These are phyloP conservation scores for Tylochromis polylepis DNA, from an alignment of 2,113 vertebrate species.

Conservation along the genomic window DNA sequence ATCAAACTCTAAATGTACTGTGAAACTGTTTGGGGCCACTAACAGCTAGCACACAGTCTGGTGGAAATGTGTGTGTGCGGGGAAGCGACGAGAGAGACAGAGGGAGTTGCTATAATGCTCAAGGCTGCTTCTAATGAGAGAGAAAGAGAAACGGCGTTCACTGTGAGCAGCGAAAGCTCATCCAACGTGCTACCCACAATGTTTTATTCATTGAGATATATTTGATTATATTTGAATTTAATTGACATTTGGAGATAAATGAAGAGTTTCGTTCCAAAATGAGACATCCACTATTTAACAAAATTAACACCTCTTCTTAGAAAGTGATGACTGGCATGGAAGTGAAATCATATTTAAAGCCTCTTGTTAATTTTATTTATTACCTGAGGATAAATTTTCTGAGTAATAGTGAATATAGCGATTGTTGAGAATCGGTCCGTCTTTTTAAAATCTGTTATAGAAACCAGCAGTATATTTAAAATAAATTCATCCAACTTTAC, in stretches of 20 bases:
- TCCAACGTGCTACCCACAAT: slow-evolving; percentile 44
- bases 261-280: slow-evolving; percentile 34
- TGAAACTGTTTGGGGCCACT: slow-evolving; percentile 26
- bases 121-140: slow-evolving; percentile 43
- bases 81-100: background rate
- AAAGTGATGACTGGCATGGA: slow-evolving; percentile 10
- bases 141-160: background rate
- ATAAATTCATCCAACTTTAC: background rate
- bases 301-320: slow-evolving; percentile 38
- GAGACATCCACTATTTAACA: slow-evolving; percentile 35
- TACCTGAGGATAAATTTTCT: background rate
- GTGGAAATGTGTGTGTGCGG: background rate
- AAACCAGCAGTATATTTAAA: background rate
- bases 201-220: slow-evolving; percentile 59
- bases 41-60: slow-evolving; percentile 1
- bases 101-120: slow-evolving; percentile 15
- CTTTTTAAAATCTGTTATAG: background rate
- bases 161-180: slow-evolving; percentile 23
- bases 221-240: slow-evolving; percentile 57
- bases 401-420: background rate
- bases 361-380: background rate
- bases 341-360: background rate
- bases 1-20: slow-evolving; percentile 45
- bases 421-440: background rate
- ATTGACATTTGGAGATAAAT: slow-evolving; percentile 56